Evolutionary conservation across 1,140 invertebrate species (phyloP).

Genomic region (Cherax destructor): DNA sequence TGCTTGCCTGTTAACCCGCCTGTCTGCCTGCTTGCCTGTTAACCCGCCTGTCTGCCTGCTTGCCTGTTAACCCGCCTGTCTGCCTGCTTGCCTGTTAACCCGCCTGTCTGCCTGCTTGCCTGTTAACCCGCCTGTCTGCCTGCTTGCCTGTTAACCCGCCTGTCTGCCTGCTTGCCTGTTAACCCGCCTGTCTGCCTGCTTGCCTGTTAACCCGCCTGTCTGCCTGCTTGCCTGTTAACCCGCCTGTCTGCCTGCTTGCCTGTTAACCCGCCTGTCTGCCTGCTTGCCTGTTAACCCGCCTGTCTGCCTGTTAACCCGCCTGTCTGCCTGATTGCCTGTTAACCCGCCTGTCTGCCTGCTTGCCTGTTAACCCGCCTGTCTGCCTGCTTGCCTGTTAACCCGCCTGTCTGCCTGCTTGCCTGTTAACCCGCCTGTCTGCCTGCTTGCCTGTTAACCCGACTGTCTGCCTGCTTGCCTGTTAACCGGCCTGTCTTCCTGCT

Average conservation of each 20-base stretch:
- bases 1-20: neutral
- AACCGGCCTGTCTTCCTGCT: too few relatives aligned
- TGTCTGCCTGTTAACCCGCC: neutral
- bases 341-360: neutral
- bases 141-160: neutral
- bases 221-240: neutral
- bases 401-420: neutral
- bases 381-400: too few relatives aligned
- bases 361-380: neutral
- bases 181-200: too few relatives aligned
- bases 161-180: neutral
- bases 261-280: too few relatives aligned
- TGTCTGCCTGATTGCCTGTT: neutral
- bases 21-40: neutral
- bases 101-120: neutral
- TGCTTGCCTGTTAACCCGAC: neutral
- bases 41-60: neutral
- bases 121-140: neutral
- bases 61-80: neutral
- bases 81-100: too few relatives aligned
- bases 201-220: neutral
- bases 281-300: too few relatives aligned
- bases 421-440: neutral
- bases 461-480: neutral
- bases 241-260: neutral